Base-by-base conservation (phyloP, 2,797 vertebrate genomes). In the Echiichthys vipera region DNA sequence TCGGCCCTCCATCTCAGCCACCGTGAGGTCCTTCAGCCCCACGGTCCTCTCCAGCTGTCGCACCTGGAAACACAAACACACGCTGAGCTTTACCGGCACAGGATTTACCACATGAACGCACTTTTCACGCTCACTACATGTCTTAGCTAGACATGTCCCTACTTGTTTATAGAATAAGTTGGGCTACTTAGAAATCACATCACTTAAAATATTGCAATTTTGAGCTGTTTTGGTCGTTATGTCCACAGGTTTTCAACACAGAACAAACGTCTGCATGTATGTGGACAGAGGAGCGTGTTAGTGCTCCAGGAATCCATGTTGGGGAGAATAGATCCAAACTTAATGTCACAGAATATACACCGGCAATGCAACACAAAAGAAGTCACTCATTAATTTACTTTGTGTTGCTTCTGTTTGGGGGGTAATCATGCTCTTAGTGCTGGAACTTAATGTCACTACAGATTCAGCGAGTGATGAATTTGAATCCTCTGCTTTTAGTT, bases 21-120 rank as follows among this genome's bases (percentile, higher is more conserved):
- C 92, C 0, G 96, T 96, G 81, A 98, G 89, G 79, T 99, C 98
- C 89, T 98, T 98, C 76, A 98, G 94, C 2, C 96, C 96, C 2
- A 98, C 94, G 12, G 96, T 98, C 80, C 96, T 92, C 88, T 99
- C 98, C 93, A 99, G 93, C 95, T 98, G 98, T 61, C 96, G 96
- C 43, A 99, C 97, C 98, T 99, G 78, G 3, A 22, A 25, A 30
- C n/a, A 42, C 0, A 25, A 36, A 36, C 11, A 72, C 22, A 29
- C 11, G 5, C 22, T 7, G 27, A 12, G 9, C 27, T 34, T 57
- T 2, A 61, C n/a, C n/a, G n/a, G n/a, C n/a, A n/a, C n/a, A n/a
- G n/a, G n/a, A n/a, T n/a, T n/a, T n/a, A n/a, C n/a, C n/a, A n/a
- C n/a, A n/a, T n/a, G n/a, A n/a, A n/a, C n/a, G n/a, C n/a, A n/a